Evolutionary conservation across 2,888 invertebrate genomes (phyloP).

Genomic region (Trilocha varians): DNA sequence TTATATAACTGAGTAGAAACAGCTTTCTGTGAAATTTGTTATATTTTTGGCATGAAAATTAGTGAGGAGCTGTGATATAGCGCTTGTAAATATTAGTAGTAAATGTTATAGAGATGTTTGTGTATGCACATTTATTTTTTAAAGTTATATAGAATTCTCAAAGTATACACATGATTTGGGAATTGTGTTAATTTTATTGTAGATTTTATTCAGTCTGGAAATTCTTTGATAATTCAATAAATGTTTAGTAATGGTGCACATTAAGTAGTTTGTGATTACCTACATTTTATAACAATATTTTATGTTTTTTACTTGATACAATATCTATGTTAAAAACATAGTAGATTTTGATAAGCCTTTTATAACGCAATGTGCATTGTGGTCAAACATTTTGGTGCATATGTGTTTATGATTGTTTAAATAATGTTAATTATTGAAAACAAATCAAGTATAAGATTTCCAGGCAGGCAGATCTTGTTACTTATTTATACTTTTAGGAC

Average conservation of each 20-base stretch:
- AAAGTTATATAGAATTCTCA: constrained; percentile 9
- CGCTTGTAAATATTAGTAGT: constrained; percentile 55
- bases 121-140: constrained; percentile 15
- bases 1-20: neutral
- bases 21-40: neutral
- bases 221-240: too few species aligned
- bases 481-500: constrained; percentile 51
- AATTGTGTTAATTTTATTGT: constrained; percentile 20
- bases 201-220: constrained; percentile 23
- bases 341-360: too few species aligned
- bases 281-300: too few species aligned
- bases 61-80: constrained; percentile 68
- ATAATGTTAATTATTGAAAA: neutral
- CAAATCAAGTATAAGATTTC: constrained; percentile 41
- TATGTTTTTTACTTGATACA: too few species aligned
- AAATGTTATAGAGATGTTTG: constrained; percentile 6
- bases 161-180: constrained; percentile 17
- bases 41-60: constrained; percentile 31
- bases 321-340: too few species aligned
- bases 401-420: constrained; percentile 16
- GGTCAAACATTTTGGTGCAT: constrained; percentile 5
- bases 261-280: too few species aligned
- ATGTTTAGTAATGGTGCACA: too few species aligned
- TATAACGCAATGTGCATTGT: constrained; percentile 1
- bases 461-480: constrained; percentile 36